These are phyloP conservation scores for Urocolius indicus DNA, from an alignment of 2,113 vertebrate genomes.

Conservation along the genomic window DNA sequence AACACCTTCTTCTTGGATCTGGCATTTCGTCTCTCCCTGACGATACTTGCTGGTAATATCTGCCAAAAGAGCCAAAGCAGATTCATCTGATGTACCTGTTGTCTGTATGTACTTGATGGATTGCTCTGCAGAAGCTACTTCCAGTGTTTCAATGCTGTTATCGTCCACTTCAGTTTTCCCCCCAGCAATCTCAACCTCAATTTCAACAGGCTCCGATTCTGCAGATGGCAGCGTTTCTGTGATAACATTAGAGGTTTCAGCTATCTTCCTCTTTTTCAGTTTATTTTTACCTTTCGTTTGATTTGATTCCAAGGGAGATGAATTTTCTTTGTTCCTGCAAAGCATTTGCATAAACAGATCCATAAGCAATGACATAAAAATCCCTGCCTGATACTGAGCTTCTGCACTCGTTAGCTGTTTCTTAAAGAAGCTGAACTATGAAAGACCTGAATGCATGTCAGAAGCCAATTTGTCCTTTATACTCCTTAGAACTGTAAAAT, in stretches of 20 bases:
- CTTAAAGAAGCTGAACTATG: background rate
- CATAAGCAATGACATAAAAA: background rate
- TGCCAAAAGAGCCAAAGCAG: background rate
- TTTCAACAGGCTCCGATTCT: background rate
- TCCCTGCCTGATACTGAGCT: background rate
- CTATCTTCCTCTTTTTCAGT: background rate
- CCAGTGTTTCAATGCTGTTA: background rate
- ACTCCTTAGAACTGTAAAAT: background rate
- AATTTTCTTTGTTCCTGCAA: background rate
- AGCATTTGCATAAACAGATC: background rate
- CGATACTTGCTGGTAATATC: background rate
- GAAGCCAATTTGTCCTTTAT: background rate
- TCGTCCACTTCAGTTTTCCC: background rate
- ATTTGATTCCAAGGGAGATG: background rate
- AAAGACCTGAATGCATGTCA: background rate
- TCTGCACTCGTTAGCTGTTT: background rate
- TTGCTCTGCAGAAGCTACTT: background rate
- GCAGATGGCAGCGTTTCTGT: background rate
- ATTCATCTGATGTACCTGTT: background rate
- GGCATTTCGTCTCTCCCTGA: background rate
- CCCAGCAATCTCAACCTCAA: background rate
- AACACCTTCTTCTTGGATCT: background rate
- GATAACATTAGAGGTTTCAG: background rate
- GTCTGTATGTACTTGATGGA: background rate
- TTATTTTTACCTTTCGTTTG: background rate